Evolutionary conservation across 2,888 invertebrate genomes (phyloP), one percentile per base, ranked within the genome.

Genomic region (Neoascia interrupta): DNA sequence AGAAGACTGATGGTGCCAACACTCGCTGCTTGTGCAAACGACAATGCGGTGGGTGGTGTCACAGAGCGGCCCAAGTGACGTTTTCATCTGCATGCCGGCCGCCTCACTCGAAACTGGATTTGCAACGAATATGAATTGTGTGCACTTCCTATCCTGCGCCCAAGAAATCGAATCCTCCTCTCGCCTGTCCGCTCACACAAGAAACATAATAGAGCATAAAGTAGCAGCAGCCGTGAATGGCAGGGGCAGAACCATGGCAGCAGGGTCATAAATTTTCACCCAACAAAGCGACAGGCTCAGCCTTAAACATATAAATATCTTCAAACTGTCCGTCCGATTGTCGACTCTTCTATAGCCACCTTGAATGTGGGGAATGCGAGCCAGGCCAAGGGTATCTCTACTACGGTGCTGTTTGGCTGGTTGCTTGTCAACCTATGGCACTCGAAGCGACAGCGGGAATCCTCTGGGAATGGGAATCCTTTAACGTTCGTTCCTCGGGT

Each of bases 331-430:
- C 68, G 73, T 79, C 73, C 79, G 73, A 61, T 61, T 79, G 79
- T 73, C 61, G 79, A 73, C 79, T 79, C 61, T n/a, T n/a, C n/a
- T n/a, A n/a, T 73, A 79, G 79, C 72, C 79, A 79, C 73, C 79
- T 73, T 73, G 79, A 68, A 47, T 18, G 51, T 21, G 51, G 43
- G 47, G 70, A 79, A 60, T 60, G 23, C 41, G 61, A 61, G 49
- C 79, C 72, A 72, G 31, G 31, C 8, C 31, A 31, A 8, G 3
- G 31, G 31, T n/a, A 31, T 4, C n/a, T 60, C 53, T 18, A n/a
- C 37, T 37, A 39, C 34, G 13, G 45, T 26, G 16, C 31, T 26
- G 31, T 11, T 11, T 5, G 41, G 23, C 19, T 45, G 16, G 51
- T 66, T 39, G 37, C 37, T 56, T 72, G 74, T 68, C 68, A 75